phyloP scores from a whole-genome alignment of 2,888 invertebrate genomes.

The Hymenopus coronatus region DNA sequence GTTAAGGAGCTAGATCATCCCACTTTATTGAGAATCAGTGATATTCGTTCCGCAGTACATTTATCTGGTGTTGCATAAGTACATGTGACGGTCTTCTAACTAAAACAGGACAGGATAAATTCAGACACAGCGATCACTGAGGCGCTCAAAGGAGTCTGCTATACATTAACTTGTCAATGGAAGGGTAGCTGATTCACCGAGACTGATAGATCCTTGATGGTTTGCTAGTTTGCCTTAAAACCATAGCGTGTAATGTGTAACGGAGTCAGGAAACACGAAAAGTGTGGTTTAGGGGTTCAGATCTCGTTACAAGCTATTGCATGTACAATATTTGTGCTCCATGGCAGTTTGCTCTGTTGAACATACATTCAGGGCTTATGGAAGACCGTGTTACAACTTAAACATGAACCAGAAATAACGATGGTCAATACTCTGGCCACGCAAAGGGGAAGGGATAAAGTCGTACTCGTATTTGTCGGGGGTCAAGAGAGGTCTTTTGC shows the following conservation, averaged over 20 bases:
- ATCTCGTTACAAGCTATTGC: neutral
- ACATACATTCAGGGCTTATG: neutral
- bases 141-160: neutral
- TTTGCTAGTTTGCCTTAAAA: neutral
- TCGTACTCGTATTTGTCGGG: no score
- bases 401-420: neutral
- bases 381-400: neutral
- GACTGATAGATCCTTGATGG: neutral
- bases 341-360: neutral
- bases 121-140: neutral
- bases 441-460: neutral
- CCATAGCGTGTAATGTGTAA: neutral
- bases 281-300: neutral
- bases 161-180: neutral
- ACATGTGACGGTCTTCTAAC: neutral
- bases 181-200: neutral
- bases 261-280: neutral
- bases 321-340: neutral
- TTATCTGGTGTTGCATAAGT: no score
- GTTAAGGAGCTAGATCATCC: no score
- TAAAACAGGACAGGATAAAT: neutral
- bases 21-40: neutral
- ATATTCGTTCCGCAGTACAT: neutral
- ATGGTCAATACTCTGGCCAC: neutral
- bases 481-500: neutral